A percentile compares a stretch with the other conserved stretches of the same genome.
phyloP scores from a whole-genome alignment of 2,113 vertebrate genomes.

The Coregonus clupeaformis region DNA sequence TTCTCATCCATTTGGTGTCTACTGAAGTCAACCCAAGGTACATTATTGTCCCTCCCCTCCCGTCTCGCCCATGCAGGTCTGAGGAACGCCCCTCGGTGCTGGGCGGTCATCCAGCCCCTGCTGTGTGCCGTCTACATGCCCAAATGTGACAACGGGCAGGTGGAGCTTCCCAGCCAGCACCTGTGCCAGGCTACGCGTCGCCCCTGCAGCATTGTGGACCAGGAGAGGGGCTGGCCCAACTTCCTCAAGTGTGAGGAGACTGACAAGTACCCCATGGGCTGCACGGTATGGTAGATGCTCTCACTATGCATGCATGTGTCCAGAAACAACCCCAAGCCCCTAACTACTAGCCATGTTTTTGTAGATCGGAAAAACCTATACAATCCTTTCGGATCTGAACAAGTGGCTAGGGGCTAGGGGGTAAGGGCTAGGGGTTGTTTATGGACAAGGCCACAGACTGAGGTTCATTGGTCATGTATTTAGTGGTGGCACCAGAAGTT shows the following conservation, averaged over 20 bases:
- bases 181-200: conserved; percentile 87
- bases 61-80: conserved; percentile 72
- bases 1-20: too few species aligned
- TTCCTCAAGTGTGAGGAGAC: conserved; percentile 87
- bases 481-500: too few species aligned
- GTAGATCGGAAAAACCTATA: too few species aligned
- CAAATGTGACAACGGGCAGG: conserved; percentile 90
- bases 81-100: conserved; percentile 93
- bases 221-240: conserved; percentile 91
- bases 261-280: conserved; percentile 85
- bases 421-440: too few species aligned
- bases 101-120: conserved; percentile 94
- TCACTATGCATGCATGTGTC: too few species aligned
- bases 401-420: too few species aligned
- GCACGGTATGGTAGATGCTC: conserved; percentile 75
- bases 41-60: neutral
- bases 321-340: too few species aligned
- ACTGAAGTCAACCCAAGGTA: too few species aligned
- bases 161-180: conserved; percentile 91
- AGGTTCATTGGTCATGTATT: too few species aligned
- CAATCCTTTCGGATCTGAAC: too few species aligned
- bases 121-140: conserved; percentile 97
- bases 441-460: too few species aligned
- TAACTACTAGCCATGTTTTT: too few species aligned
- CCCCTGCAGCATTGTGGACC: conserved; percentile 93